Evolutionary conservation across 37 sponge, comb jelly and placozoan species (phyloP).

Genomic region (Ephydatia muelleri): DNA sequence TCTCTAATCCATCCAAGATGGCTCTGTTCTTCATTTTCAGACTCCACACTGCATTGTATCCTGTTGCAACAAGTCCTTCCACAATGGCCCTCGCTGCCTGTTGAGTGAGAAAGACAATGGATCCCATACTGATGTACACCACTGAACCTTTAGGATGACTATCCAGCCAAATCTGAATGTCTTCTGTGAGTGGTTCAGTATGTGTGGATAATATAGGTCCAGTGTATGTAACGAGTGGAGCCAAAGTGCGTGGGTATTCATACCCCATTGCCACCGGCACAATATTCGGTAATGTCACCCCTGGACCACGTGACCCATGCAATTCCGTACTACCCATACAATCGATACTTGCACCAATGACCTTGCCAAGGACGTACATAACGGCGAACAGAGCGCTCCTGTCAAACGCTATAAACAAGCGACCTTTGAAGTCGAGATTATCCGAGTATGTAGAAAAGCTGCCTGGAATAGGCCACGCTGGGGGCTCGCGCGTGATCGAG

Average conservation of each 20-base stretch:
- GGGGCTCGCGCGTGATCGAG: slow-evolving; percentile 1
- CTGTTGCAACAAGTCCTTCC: not conserved
- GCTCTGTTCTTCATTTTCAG: not conserved
- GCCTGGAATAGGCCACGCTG: not conserved
- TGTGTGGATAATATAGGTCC: slow-evolving; percentile 33
- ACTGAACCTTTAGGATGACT: slow-evolving; percentile 19
- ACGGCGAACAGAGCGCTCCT: too few species aligned
- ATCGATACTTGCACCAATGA: too few species aligned
- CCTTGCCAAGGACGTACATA: too few species aligned
- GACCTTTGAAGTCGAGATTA: too few species aligned
- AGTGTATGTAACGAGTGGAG: slow-evolving; percentile 33
- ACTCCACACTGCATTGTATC: slow-evolving; percentile 29
- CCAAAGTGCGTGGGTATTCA: slow-evolving; percentile 41
- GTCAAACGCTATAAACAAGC: too few species aligned
- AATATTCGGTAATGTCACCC: not conserved
- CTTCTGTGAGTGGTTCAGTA: slow-evolving; percentile 13
- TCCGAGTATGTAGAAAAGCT: not conserved
- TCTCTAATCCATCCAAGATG: slow-evolving; percentile 6
- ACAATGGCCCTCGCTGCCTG: not conserved
- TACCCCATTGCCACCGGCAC: slow-evolving; percentile 39
- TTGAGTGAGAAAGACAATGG: not conserved
- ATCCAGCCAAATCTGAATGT: slow-evolving; percentile 44
- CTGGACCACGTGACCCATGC: not conserved
- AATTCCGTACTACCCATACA: too few species aligned
- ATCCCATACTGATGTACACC: slow-evolving; percentile 75